Conservation (phyloP, 2,113 vertebrate genomes). For the Epinephelus lanceolatus region DNA sequence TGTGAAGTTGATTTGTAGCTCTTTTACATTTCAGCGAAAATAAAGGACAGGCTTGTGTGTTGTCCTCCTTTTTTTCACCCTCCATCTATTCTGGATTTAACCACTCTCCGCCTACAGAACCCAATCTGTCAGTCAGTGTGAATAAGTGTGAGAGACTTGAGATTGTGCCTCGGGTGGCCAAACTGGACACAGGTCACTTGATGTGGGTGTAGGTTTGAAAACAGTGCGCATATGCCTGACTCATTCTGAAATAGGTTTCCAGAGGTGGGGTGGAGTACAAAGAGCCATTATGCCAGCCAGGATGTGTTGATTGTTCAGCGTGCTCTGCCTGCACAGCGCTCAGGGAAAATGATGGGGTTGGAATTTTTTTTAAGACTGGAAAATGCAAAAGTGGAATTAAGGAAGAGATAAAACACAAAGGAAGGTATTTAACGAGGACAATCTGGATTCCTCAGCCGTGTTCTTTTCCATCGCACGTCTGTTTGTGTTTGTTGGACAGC, state of each 20-base stretch:
- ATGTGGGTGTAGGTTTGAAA: slow-evolving; percentile 56
- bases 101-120: slow-evolving; percentile 59
- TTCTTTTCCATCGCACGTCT: slow-evolving; percentile 33
- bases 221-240: slow-evolving; percentile 31
- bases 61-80: slow-evolving; percentile 51
- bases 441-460: slow-evolving; percentile 31
- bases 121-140: slow-evolving; percentile 62
- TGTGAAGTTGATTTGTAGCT: slow-evolving; percentile 64
- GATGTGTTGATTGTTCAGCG: slow-evolving; percentile 63
- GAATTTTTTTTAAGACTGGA: slow-evolving; percentile 59
- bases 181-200: slow-evolving; percentile 53
- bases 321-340: slow-evolving; percentile 34
- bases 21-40: slow-evolving; percentile 64
- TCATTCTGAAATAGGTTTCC: slow-evolving; percentile 49
- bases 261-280: slow-evolving; percentile 48
- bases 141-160: slow-evolving; percentile 62
- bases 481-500: slow-evolving; percentile 47
- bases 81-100: slow-evolving; percentile 66
- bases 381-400: slow-evolving; percentile 62
- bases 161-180: slow-evolving; percentile 41
- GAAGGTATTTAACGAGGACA: slow-evolving; percentile 34
- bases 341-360: slow-evolving; percentile 58
- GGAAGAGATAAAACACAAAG: slow-evolving; percentile 58
- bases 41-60: slow-evolving; percentile 67
- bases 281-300: slow-evolving; percentile 67